Evolutionary conservation across 2,797 vertebrate genomes (phyloP).

Genomic region (Enteromius afrohamiltoni): DNA sequence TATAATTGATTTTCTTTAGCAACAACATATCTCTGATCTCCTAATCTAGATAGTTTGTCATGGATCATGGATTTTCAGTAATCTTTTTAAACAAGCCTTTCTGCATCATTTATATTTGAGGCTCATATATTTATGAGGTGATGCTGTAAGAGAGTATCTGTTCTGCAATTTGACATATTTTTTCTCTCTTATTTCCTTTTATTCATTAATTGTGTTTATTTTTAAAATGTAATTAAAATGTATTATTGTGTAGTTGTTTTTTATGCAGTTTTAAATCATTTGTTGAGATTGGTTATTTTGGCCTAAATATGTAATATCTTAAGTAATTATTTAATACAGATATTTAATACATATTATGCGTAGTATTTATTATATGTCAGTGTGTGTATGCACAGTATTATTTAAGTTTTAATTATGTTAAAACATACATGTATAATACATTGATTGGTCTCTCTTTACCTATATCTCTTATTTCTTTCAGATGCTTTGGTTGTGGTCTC

Average conservation of each 20-base stretch:
- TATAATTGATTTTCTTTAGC: constrained; percentile 65
- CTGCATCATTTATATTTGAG: constrained; percentile 8
- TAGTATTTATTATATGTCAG: background rate
- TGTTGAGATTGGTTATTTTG: background rate
- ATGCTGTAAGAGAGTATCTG: background rate
- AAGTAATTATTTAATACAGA: background rate
- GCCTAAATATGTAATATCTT: background rate
- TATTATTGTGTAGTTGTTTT: background rate
- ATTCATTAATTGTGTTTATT: background rate
- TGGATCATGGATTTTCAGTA: background rate
- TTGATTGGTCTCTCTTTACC: background rate
- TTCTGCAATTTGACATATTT: background rate
- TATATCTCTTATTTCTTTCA: constrained; percentile 64
- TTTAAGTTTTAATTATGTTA: background rate
- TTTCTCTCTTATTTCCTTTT: background rate
- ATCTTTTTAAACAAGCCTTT: background rate
- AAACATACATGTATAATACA: background rate
- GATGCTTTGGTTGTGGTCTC: constrained; percentile 87
- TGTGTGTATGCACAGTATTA: background rate
- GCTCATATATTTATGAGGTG: constrained; percentile 13
- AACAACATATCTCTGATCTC: constrained; percentile 62
- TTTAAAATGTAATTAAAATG: background rate
- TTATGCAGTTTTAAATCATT: background rate
- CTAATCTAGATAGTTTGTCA: constrained; percentile 42
- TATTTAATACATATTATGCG: background rate